These are phyloP conservation scores for Typhlomys cinereus DNA, from an alignment of 2,113 vertebrate genomes.

Conservation along the genomic window DNA sequence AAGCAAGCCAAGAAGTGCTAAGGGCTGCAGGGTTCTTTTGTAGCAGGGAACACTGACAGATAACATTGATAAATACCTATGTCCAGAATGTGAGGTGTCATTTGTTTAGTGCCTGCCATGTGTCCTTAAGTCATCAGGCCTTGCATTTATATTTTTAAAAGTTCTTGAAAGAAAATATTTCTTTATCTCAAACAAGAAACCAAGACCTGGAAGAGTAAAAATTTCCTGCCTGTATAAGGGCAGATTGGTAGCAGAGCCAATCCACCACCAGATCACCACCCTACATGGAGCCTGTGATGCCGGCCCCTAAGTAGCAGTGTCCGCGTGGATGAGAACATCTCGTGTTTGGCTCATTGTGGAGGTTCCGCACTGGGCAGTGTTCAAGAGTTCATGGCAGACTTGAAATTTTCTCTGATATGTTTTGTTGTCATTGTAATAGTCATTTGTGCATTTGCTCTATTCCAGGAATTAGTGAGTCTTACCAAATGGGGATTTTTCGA, in stretches of 20 bases:
- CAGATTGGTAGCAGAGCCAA: not conserved
- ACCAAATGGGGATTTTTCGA: slow-evolving; percentile 97
- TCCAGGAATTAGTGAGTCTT: slow-evolving; percentile 94
- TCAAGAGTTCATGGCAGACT: slow-evolving; percentile 14
- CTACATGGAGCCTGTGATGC: not conserved
- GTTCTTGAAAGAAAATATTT: not conserved
- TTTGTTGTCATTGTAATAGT: slow-evolving; percentile 40
- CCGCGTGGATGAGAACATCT: not conserved
- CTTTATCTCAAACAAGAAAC: slow-evolving; percentile 20
- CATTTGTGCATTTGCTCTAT: slow-evolving; percentile 49
- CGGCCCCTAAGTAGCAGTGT: not conserved
- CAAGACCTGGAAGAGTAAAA: not conserved
- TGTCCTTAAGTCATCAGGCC: not conserved
- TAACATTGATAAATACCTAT: slow-evolving; percentile 21
- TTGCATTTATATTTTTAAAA: slow-evolving; percentile 17
- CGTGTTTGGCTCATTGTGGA: not conserved
- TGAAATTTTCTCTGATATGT: not conserved
- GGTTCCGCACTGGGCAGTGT: not conserved
- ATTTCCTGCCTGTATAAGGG: not conserved
- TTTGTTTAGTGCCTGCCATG: not conserved
- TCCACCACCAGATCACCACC: not conserved
- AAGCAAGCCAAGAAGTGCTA: slow-evolving; percentile 20
- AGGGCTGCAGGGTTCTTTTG: not conserved
- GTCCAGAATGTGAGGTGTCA: not conserved
- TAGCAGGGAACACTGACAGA: not conserved